A percentile compares a stretch with the other conserved stretches of the same genome.
Evolutionary conservation across 2,888 invertebrate genomes (phyloP).

Genomic region (Drosophila birchii): DNA sequence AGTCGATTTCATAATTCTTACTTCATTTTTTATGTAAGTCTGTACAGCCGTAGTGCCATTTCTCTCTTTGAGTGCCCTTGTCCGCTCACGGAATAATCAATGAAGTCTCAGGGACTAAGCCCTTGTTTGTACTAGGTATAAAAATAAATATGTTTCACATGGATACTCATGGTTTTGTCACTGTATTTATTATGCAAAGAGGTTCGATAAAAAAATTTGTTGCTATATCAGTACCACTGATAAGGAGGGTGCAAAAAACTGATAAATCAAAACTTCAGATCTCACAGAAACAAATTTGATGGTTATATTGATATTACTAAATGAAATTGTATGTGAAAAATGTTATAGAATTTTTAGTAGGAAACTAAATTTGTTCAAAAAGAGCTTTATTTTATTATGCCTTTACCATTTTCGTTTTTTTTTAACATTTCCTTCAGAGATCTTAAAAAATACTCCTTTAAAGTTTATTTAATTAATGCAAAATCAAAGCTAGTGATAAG

Average conservation of each 20-base stretch:
- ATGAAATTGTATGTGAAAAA: background rate
- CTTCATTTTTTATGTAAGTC: background rate
- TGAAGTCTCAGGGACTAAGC: conserved; percentile 40
- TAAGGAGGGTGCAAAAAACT: conserved; percentile 1
- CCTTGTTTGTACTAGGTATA: conserved; percentile 16
- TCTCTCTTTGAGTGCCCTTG: conserved; percentile 34
- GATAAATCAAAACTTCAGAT: background rate
- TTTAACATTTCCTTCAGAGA: too few relatives aligned
- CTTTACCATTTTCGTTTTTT: too few relatives aligned
- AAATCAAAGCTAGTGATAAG: background rate
- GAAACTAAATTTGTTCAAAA: background rate
- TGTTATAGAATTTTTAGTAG: too few relatives aligned
- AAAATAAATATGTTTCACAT: conserved; percentile 7
- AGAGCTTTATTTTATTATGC: too few relatives aligned
- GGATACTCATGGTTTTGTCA: conserved; percentile 6
- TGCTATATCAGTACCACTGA: conserved; percentile 6
- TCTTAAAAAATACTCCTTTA: background rate
- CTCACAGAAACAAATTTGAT: background rate
- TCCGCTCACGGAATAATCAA: conserved; percentile 66
- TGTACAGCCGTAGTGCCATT: conserved; percentile 27
- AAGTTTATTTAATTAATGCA: background rate
- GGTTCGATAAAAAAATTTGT: conserved; percentile 13
- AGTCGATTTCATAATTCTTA: background rate
- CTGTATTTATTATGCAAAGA: conserved; percentile 10
- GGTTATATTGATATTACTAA: background rate